Percentiles rank a stretch among this genome's conserved stretches.
Conservation (phyloP, 53 echinoderm and acorn worm species). For the Antedon mediterranea region DNA sequence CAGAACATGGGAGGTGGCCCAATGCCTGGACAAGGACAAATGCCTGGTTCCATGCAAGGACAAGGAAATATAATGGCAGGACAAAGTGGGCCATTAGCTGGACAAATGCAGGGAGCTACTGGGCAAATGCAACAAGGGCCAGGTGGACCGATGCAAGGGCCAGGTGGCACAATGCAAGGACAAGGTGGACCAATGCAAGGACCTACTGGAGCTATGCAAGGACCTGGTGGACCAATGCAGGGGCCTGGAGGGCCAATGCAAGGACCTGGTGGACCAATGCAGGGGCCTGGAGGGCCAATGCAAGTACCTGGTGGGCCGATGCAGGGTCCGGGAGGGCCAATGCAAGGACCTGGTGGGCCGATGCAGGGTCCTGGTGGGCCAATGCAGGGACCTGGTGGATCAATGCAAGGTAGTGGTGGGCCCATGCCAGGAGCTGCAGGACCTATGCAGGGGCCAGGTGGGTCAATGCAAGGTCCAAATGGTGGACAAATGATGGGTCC, state of each 20-base stretch:
- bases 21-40: slow-evolving; percentile 31
- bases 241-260: background rate
- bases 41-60: slow-evolving; percentile 21
- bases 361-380: background rate
- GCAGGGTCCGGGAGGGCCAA: background rate
- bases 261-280: background rate
- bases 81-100: slow-evolving; percentile 9
- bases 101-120: background rate
- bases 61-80: slow-evolving; percentile 42
- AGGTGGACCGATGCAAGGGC: slow-evolving; percentile 16
- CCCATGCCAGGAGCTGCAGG: background rate
- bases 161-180: slow-evolving; percentile 3
- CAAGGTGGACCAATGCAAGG: slow-evolving; percentile 9
- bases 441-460: background rate
- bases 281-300: background rate
- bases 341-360: background rate
- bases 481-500: background rate
- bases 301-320: background rate
- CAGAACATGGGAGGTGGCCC: slow-evolving; percentile 13
- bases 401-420: background rate
- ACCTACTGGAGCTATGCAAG: slow-evolving; percentile 23
- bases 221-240: slow-evolving; percentile 3
- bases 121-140: slow-evolving; percentile 43
- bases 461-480: background rate
- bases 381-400: background rate